Conservation (phyloP, 2,797 vertebrate species). For the Rhinoraja longicauda region DNA sequence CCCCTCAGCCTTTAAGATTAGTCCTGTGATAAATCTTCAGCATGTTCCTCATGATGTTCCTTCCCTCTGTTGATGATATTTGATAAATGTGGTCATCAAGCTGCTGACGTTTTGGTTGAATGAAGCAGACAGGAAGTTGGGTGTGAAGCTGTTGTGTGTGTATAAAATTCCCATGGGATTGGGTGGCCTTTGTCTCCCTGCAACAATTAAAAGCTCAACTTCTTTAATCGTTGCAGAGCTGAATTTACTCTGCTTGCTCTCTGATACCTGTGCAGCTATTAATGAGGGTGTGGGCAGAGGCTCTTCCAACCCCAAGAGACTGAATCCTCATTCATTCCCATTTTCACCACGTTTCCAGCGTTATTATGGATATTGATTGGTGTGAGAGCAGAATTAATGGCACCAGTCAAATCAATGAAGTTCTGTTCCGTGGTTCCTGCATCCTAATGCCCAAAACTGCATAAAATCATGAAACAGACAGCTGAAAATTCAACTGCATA, state of each 20-base stretch:
- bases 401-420: neutral
- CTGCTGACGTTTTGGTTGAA: neutral
- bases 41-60: neutral
- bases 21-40: neutral
- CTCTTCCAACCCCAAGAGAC: neutral
- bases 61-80: neutral
- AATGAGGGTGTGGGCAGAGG: neutral
- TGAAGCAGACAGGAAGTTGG: neutral
- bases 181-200: neutral
- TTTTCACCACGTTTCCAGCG: neutral
- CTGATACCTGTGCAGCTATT: neutral
- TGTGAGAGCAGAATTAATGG: constrained; percentile 5
- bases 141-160: neutral
- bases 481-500: too few relatives aligned
- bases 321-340: neutral
- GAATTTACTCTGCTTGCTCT: neutral
- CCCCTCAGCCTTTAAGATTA: neutral
- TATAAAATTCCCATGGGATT: neutral
- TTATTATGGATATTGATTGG: neutral
- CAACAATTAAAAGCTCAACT: neutral
- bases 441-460: neutral
- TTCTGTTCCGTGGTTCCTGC: neutral
- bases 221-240: neutral
- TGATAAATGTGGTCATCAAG: neutral
- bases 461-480: neutral